phyloP scores from a whole-genome alignment of 1,140 invertebrate genomes.

The Adoxophyes honmai region DNA sequence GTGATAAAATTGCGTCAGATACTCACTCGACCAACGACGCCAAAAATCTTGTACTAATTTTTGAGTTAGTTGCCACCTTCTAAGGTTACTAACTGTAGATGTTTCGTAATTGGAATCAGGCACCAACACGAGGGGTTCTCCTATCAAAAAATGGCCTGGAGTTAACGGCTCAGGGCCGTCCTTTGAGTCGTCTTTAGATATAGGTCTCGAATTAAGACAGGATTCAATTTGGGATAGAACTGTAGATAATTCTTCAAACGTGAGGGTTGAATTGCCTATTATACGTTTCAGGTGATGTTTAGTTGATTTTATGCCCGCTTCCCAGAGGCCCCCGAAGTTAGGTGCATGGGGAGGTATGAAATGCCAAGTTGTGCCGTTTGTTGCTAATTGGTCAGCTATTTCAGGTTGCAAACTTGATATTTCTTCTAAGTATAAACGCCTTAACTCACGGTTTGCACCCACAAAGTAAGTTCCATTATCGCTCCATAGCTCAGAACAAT shows the following conservation, averaged over 20 bases:
- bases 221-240: constrained; percentile 33
- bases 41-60: no score
- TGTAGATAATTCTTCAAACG: constrained; percentile 37
- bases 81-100: background rate
- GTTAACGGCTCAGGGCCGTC: constrained; percentile 32
- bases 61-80: no score
- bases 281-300: constrained; percentile 23
- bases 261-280: constrained; percentile 8
- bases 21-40: no score
- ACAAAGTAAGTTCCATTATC: background rate
- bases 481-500: constrained; percentile 24
- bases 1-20: no score
- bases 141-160: constrained; percentile 33
- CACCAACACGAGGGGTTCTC: constrained; percentile 15
- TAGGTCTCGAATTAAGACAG: constrained; percentile 28
- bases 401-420: background rate
- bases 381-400: constrained; percentile 13
- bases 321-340: constrained; percentile 28
- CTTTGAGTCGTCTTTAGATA: constrained; percentile 19
- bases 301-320: constrained; percentile 26
- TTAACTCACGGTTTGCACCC: no score
- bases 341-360: constrained; percentile 14
- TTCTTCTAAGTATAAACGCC: background rate
- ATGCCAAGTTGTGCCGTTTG: background rate
- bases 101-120: background rate